These are phyloP conservation scores for Epizoanthus rinbou DNA, from an alignment of 92 coral and sea anemone species.

Conservation along the genomic window DNA sequence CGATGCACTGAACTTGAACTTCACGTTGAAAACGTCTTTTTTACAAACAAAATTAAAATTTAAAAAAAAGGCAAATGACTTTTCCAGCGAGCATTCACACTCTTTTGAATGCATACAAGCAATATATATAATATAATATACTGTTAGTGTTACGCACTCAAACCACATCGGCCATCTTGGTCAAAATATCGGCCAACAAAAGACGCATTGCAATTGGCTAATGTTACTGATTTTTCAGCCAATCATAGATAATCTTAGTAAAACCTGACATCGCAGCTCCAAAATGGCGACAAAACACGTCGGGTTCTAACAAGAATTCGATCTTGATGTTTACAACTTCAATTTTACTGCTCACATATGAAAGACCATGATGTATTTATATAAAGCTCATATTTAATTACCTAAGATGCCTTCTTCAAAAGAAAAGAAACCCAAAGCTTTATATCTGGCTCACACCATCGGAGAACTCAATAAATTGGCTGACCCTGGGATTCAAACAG, in stretches of 20 bases:
- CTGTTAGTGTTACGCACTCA: no score
- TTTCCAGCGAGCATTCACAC: no score
- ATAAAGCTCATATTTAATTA: not conserved
- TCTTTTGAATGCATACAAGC: no score
- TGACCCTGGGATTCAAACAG: slow-evolving; percentile 46
- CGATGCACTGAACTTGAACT: no score
- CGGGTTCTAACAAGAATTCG: not conserved
- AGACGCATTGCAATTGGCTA: slow-evolving; percentile 5
- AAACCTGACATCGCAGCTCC: not conserved
- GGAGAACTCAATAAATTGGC: slow-evolving; percentile 75
- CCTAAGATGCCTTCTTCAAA: slow-evolving; percentile 81
- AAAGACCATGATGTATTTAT: not conserved
- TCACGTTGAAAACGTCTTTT: no score
- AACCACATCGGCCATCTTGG: not conserved
- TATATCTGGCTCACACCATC: slow-evolving; percentile 63
- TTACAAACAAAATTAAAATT: no score
- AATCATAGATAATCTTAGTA: not conserved
- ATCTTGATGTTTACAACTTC: not conserved
- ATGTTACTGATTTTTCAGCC: not conserved
- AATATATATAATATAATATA: no score
- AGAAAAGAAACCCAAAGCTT: slow-evolving; percentile 65
- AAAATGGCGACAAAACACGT: slow-evolving; percentile 15
- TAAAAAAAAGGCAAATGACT: no score
- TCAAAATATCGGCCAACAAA: not conserved
- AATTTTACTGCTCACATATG: not conserved